Conservation (phyloP, 2,113 vertebrate species). For the Megaceryle torquata region DNA sequence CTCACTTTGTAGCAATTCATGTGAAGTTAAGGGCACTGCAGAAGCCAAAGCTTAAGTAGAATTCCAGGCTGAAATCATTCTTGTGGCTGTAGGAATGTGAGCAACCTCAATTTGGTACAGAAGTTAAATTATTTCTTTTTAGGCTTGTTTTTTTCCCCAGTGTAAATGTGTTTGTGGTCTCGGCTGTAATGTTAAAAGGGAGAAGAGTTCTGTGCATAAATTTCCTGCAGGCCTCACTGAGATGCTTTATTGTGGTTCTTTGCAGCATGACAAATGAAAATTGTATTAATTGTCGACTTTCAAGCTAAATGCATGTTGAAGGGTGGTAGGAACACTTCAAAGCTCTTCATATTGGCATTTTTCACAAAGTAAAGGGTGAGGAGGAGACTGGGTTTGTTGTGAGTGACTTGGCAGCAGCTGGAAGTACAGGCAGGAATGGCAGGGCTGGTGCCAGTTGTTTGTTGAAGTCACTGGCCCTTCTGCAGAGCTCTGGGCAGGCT, state of each 20-base stretch:
- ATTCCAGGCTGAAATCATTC: not conserved
- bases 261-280: too few relatives aligned
- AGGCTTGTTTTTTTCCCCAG: not conserved
- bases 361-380: not conserved
- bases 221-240: not conserved
- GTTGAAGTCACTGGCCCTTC: not conserved
- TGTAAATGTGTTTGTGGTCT: not conserved
- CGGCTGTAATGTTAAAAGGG: not conserved
- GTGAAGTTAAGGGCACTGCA: not conserved
- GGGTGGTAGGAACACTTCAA: too few relatives aligned
- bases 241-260: not conserved
- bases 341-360: not conserved
- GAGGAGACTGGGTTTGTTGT: not conserved
- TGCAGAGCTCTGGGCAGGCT: not conserved
- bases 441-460: not conserved
- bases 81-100: not conserved
- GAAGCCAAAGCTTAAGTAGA: not conserved
- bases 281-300: not conserved
- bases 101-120: not conserved
- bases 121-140: too few relatives aligned
- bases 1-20: not conserved
- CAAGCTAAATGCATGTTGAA: not conserved
- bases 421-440: accelerated
- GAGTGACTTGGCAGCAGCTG: not conserved
- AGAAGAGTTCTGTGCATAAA: not conserved